Evolutionary conservation across 2,888 invertebrate species (phyloP), one percentile per base, ranked within the genome.

Genomic region (Scrobipalpa costella): DNA sequence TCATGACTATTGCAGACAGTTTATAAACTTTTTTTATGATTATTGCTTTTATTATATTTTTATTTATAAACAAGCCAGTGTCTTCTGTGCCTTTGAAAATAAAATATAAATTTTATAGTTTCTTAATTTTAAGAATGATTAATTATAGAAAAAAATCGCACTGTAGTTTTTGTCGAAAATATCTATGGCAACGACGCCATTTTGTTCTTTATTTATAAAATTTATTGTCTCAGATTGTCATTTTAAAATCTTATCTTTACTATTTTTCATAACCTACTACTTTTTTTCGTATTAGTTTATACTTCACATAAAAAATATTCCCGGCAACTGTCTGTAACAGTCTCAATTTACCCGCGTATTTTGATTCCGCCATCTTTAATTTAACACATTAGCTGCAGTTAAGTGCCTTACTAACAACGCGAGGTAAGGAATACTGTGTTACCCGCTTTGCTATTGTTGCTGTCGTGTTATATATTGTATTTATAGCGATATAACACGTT

Each of bases 391-490:
- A 21, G 9, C 21, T 57, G 64, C 63, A 19, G 66, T 61, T 64
- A 66, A 66, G 68, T 71, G 73, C 67, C 65, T 67, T 71, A 75
- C 77, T 75, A 78, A 76, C 70, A 58, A 61, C 15, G n/a, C 59
- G 68, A 71, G 75, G 75, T 75, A 73, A 72, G 72, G 67, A 66
- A 15, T 55, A 52, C 50, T 27, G 33, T 15, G 27, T 63, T 57
- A 44, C 47, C 33, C 27, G 34, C 34, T 63, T 57, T 40, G 57
- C 27, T 61, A 40, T 62, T 27, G 17, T 38, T 57, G 52, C 62
- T 66, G 34, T 58, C 61, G 67, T 62, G 63, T 52, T 50, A 63
- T 61, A 60, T 67, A 19, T 33, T 55, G 33, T 34, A 33, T 27
- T 59, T 62, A 47, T 21, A 19, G 19, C 40, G 13, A 58, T 58